These are phyloP conservation scores for Hyaena hyaena DNA, from an alignment of 2,113 vertebrate species.

Conservation along the genomic window DNA sequence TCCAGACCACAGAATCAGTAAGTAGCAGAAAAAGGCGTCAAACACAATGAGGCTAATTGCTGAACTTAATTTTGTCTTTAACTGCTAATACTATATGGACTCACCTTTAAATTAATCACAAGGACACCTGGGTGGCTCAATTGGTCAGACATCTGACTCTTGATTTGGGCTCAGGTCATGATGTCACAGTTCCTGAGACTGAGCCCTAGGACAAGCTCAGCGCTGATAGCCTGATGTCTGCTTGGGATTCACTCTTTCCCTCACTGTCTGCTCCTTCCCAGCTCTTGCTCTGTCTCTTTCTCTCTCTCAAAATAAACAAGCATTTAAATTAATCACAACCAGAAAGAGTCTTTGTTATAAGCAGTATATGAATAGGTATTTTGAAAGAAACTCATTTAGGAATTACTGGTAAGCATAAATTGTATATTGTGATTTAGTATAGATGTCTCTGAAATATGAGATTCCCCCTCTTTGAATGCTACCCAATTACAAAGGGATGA, in stretches of 20 bases:
- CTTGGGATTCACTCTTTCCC: no score
- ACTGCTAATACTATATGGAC: background rate
- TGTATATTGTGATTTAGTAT: background rate
- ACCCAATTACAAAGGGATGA: background rate
- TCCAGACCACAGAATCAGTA: constrained; percentile 15
- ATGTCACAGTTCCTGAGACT: no score
- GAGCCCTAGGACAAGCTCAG: no score
- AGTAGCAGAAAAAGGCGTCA: background rate
- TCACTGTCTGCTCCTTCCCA: no score
- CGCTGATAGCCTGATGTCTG: no score
- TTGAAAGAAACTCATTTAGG: constrained; percentile 36
- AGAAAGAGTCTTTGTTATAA: constrained; percentile 36
- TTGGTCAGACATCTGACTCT: no score
- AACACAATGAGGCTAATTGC: background rate
- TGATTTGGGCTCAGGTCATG: no score
- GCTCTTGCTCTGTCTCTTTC: no score
- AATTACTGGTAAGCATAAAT: background rate
- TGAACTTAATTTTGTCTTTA: constrained; percentile 15
- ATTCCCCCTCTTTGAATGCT: background rate
- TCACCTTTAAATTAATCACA: constrained; percentile 51
- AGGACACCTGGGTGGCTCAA: no score
- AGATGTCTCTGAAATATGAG: background rate
- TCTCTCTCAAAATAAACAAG: no score
- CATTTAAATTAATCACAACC: constrained; percentile 25
- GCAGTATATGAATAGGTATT: background rate